phyloP scores from a whole-genome alignment of 2,113 vertebrate species.

The Vulpes ferrilata region DNA sequence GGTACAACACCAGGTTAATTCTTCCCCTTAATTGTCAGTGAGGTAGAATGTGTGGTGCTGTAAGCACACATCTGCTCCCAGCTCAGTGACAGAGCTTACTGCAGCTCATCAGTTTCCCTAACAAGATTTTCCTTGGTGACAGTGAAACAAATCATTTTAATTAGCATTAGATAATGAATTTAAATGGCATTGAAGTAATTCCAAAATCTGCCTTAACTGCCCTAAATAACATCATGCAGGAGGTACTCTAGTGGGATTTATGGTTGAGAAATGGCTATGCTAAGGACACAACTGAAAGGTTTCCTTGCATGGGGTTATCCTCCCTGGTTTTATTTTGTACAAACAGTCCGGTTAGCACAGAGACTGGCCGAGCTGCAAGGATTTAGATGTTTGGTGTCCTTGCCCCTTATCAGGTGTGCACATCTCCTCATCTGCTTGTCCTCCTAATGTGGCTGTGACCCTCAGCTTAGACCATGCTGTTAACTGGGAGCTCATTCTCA shows the following conservation, averaged over 20 bases:
- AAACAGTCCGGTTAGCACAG: neutral
- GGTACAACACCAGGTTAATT: conserved; percentile 55
- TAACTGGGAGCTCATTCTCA: neutral
- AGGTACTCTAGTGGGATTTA: conserved; percentile 48
- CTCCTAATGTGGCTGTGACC: neutral
- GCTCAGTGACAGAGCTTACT: conserved; percentile 6
- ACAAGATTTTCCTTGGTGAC: conserved; percentile 85
- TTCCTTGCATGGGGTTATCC: neutral
- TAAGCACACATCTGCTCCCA: neutral
- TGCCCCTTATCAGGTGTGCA: too few species aligned
- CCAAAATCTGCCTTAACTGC: conserved; percentile 66
- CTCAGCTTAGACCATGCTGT: neutral
- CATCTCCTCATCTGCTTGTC: neutral
- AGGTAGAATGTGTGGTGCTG: conserved; percentile 35
- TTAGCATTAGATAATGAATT: conserved; percentile 85
- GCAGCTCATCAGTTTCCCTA: conserved; percentile 79
- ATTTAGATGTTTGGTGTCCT: neutral
- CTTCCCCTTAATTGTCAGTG: conserved; percentile 34
- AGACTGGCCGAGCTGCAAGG: neutral
- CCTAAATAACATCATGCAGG: conserved; percentile 70
- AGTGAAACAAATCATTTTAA: conserved; percentile 84
- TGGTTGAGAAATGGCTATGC: conserved; percentile 56
- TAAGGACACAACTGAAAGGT: neutral
- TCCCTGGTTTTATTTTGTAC: neutral
- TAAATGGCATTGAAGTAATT: conserved; percentile 78